Base-by-base conservation (phyloP, 2,113 vertebrate genomes). In the Campylorhamphus procurvoides region DNA sequence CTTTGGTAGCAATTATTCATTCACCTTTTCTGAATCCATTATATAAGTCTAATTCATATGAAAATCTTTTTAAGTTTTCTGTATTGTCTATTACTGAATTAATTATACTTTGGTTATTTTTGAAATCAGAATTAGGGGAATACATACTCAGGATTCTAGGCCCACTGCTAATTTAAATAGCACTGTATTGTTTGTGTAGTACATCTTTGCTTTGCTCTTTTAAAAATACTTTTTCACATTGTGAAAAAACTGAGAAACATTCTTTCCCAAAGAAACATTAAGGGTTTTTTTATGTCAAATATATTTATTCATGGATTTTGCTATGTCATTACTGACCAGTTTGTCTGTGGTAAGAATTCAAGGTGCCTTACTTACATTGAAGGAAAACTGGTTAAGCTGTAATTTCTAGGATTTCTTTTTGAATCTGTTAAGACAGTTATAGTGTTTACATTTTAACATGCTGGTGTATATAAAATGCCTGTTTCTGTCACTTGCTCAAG, bases 251-350 rank as follows among this genome's bases (percentile, higher is more conserved):
- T 37, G 35, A 55, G 23, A 50, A 37, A 37, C 37, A 37, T 37
- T 37, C 37, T 37, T 87, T 81, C 37, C 12, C 17, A 56, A 62
- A 63, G 25, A 75, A 91, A 47, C 47, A 35, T 63, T 71, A 24
- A 16, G 16, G 8, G 4, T 18, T 62, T 91, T 91, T 59, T 42
- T 12, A 14, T 78, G 66, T 84, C 42, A 81, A 15, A 29, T 73
- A 11, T n/a, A 53, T 78, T 89, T 84, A 37, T 63, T 14, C 14
- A 44, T 89, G 82, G 39, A 35, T 91, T 93, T 94, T 89, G 46
- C 77, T 59, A 15, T 81, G 73, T 86, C 72, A 53, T n/a, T 80
- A 50, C 79, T 92, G 67, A 35, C 56, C 0, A 0, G 17, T 8
- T 85, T 77, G 60, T 79, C 49, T 87, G 31, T 64, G 56, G 31